A percentile compares a stretch with the other conserved stretches of the same genome.
Conservation (phyloP, 2,113 vertebrate genomes). For the Lathamus discolor region DNA sequence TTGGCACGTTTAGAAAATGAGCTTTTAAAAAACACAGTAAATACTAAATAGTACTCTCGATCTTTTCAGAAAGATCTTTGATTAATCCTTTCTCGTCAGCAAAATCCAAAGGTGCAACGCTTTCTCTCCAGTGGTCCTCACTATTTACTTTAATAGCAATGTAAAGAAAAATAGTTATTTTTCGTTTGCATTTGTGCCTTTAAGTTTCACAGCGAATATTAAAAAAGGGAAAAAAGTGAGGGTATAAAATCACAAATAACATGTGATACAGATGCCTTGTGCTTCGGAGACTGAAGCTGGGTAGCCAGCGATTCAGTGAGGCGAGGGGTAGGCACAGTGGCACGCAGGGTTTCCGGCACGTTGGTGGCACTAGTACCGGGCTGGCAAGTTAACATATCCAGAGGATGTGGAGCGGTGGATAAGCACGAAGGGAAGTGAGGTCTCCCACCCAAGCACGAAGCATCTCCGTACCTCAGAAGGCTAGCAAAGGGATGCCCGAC, state of each 20-base stretch:
- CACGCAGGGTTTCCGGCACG: not conserved
- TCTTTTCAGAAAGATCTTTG: not conserved
- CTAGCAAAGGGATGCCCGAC: not conserved
- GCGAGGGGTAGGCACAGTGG: not conserved
- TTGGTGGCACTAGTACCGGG: not conserved
- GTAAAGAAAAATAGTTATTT: not conserved
- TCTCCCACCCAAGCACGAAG: rapidly evolving
- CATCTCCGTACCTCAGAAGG: not conserved
- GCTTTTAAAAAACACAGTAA: not conserved
- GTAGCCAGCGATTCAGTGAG: too few species aligned
- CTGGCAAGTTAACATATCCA: rapidly evolving
- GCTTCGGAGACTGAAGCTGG: not conserved
- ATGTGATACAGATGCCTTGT: not conserved
- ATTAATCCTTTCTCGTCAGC: not conserved
- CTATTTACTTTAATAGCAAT: not conserved
- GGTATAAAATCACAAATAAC: not conserved
- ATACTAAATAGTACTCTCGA: too few species aligned
- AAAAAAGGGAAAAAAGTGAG: not conserved
- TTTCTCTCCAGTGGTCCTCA: not conserved
- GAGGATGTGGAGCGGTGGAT: not conserved
- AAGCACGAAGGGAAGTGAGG: rapidly evolving
- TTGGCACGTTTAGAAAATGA: not conserved
- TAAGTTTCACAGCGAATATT: not conserved
- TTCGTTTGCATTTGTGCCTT: not conserved
- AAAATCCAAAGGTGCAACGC: not conserved